A percentile compares a stretch with the other conserved stretches of the same genome.
Evolutionary conservation across 2,888 invertebrate species (phyloP).

Genomic region (Meteorus colon): DNA sequence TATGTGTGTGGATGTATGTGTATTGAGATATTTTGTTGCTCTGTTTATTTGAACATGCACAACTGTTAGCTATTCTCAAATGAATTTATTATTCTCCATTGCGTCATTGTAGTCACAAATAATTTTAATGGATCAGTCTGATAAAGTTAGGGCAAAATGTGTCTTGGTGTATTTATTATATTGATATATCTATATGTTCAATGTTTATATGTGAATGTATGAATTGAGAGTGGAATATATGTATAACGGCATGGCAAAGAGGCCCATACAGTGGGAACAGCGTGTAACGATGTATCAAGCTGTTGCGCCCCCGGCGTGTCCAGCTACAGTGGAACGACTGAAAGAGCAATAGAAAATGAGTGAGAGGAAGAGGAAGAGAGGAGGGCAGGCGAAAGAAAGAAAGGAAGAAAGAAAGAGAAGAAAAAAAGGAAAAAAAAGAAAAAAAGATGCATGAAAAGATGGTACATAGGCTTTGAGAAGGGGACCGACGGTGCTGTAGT

Average conservation of each 20-base stretch:
- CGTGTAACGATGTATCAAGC: slow-evolving; percentile 73
- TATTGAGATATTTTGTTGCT: slow-evolving; percentile 3
- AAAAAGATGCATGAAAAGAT: neutral
- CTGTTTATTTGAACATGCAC: neutral
- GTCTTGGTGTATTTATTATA: slow-evolving; percentile 13
- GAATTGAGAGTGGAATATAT: slow-evolving; percentile 27
- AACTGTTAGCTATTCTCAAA: neutral
- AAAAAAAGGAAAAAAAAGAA: neutral
- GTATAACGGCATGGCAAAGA: slow-evolving; percentile 47
- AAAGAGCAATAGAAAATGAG: neutral
- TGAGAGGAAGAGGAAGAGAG: neutral
- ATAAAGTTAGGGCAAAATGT: neutral
- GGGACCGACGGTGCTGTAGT: slow-evolving; percentile 58
- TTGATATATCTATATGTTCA: neutral
- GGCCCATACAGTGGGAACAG: slow-evolving; percentile 65
- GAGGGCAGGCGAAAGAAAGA: neutral
- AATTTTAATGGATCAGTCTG: slow-evolving; percentile 26
- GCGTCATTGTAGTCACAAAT: slow-evolving; percentile 14
- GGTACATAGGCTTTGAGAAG: slow-evolving; percentile 65
- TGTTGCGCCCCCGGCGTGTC: slow-evolving; percentile 73
- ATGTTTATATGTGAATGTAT: slow-evolving; percentile 11
- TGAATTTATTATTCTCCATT: slow-evolving; percentile 7
- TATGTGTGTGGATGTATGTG: too few relatives aligned
- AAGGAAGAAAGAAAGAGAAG: neutral
- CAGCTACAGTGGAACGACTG: slow-evolving; percentile 66